Conservation (phyloP, 2,888 invertebrate genomes). For the Perdita meconis region DNA sequence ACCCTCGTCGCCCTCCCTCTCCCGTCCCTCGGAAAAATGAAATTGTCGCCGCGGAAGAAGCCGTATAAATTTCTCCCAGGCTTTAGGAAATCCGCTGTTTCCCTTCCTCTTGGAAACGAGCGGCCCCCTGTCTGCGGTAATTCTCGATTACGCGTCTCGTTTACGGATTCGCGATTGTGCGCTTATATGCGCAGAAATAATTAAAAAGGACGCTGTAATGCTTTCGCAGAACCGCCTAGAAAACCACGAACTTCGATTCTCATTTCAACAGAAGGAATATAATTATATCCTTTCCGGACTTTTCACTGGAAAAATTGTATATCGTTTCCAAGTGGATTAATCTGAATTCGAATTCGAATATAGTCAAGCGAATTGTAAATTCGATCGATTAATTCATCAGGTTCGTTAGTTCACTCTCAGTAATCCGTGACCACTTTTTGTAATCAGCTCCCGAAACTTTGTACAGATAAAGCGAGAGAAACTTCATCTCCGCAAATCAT, state of each 20-base stretch:
- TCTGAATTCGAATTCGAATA: too few species aligned
- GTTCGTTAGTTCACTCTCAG: conserved; percentile 8
- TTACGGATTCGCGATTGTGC: neutral
- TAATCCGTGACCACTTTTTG: conserved; percentile 23
- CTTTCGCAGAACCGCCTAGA: too few species aligned
- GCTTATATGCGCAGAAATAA: neutral
- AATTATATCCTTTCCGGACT: too few species aligned
- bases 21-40: conserved; percentile 50
- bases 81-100: conserved; percentile 27
- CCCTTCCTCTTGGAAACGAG: too few species aligned
- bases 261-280: too few species aligned
- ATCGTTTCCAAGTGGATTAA: too few species aligned
- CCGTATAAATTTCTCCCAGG: conserved; percentile 4
- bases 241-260: too few species aligned
- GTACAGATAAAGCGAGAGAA: conserved; percentile 43
- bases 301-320: too few species aligned
- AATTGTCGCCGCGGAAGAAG: conserved; percentile 48
- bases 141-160: conserved; percentile 7
- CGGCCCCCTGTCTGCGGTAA: neutral
- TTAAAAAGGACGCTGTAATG: conserved; percentile 8
- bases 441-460: conserved; percentile 38
- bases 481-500: conserved; percentile 33
- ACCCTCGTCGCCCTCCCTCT: neutral
- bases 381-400: conserved; percentile 46
- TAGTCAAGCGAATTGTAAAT: too few species aligned